Evolutionary conservation across 2,797 vertebrate genomes (phyloP), one percentile per base, ranked within the genome.

Genomic region (Petrocephalus sullivani): DNA sequence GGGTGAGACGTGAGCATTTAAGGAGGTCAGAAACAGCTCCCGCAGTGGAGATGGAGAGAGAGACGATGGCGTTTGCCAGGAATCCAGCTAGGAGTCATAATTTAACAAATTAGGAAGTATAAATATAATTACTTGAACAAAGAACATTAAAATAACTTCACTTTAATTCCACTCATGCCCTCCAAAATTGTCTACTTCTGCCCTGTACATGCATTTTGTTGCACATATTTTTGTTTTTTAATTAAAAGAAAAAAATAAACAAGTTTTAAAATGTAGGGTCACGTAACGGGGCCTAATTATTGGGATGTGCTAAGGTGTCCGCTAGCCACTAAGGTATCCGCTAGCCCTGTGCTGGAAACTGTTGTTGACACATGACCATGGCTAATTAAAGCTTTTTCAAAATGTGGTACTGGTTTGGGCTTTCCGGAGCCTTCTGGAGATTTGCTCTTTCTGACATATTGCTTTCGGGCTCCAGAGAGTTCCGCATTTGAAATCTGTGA

Each of bases 91-190:
- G 37, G 71, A 75, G 71, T 33, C 71, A 75, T 75, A 16, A 75
- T 75, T 75, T 75, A 75, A 37, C 33, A 75, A 41, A 75, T 75
- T 75, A 75, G 37, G 71, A 75, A 75, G 16, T 75, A 75, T 75
- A 75, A 75, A 75, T 75, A 75, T 75, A 75, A 75, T 75, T 75
- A 75, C 71, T 37, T 75, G 71, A 75, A 75, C 71, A 75, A 75
- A 75, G 71, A 75, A 75, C 71, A 37, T 75, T 75, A 75, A 75
- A 75, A 75, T 75, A 33, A 75, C 37, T 41, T 19, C 37, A 16
- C 33, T 75, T 41, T 19, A 75, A 19, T 75, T 75, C 71, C 16
- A 2, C 28, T 19, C 37, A 75, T 75, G 12, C 71, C 71, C 33
- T 75, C 71, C 71, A 75, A 75, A 75, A 75, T 75, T 75, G 12